Base-by-base conservation (phyloP, 2,888 invertebrate genomes). In the Drosophila rellima region DNA sequence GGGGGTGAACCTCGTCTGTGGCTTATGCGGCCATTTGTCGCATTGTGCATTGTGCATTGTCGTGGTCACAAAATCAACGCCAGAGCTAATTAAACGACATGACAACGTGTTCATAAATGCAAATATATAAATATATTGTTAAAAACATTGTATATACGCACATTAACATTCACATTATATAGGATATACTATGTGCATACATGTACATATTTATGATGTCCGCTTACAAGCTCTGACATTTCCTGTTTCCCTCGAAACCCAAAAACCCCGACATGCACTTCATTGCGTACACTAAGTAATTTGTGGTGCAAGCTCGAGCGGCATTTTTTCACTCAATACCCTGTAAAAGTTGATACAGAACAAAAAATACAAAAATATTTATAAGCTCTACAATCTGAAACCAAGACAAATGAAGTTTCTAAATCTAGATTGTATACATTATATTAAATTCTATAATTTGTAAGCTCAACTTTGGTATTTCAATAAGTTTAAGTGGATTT, bases 51-150 rank as follows among this genome's bases (percentile, higher is more conserved):
- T 39, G 23, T 54, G 31, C 50, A 67, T 48, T 70, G 73, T 50
- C 72, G 76, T 63, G 77, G 77, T 64, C 63, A 57, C 50, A 67
- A 78, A 77, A 79, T 77, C 77, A 78, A 70, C 74, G 77, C 64
- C 63, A 42, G 44, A 7, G 64, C 77, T 78, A 78, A 77, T 77
- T 77, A 77, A 77, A 70, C 77, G 63, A 74, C 70, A 74, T 64
- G 75, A 78, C 67, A 71, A 52, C 64, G 64, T 48, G 67, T 79
- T 65, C 75, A 78, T 78, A 71, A 74, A 71, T 63, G 47, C 40
- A 47, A 59, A 78, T 72, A 61, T 64, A 67, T 47, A 35, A 26
- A 48, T 47, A 61, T 62, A 17, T 37, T 15, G 18, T 3, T 39
- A 44, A 31, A 31, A 0, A 20, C 8, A 42, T 31, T 18, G 7